Conservation (phyloP, 2,113 vertebrate species). For the Grantiella picta region DNA sequence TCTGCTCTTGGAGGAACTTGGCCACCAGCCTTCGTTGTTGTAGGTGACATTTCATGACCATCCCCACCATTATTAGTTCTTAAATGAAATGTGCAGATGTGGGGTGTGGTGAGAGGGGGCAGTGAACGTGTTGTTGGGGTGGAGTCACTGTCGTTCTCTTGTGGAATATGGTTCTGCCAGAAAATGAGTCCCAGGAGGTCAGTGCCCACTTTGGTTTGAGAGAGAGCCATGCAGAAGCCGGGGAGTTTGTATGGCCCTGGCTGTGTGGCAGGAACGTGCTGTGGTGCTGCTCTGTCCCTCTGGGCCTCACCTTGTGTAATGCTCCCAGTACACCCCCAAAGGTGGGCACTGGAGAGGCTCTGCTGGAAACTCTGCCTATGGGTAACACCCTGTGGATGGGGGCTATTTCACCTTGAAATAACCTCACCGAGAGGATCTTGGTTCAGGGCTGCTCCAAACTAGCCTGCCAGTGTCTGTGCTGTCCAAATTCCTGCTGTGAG, state of each 20-base stretch:
- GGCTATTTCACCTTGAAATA: background rate
- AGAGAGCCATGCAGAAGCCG: rapidly evolving
- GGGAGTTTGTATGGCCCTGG: background rate
- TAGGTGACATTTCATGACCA: background rate
- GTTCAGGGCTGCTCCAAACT: background rate
- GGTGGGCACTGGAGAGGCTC: background rate
- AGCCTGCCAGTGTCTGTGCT: background rate
- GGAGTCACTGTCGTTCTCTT: background rate
- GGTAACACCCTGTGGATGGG: background rate
- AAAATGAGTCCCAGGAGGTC: background rate
- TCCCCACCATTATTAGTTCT: rapidly evolving
- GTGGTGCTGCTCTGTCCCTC: background rate
- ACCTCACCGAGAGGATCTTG: rapidly evolving
- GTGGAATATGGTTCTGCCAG: background rate
- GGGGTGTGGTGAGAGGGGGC: background rate
- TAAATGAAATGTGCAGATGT: background rate
- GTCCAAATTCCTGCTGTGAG: background rate
- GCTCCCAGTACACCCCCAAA: background rate
- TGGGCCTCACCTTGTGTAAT: background rate
- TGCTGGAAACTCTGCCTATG: background rate
- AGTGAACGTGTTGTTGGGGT: rapidly evolving
- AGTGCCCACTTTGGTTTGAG: background rate
- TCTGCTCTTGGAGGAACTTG: background rate
- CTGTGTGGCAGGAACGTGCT: background rate
- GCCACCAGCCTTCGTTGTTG: background rate